Evolutionary conservation across 2,797 vertebrate genomes (phyloP).

Genomic region (Halcyon smyrnensis): DNA sequence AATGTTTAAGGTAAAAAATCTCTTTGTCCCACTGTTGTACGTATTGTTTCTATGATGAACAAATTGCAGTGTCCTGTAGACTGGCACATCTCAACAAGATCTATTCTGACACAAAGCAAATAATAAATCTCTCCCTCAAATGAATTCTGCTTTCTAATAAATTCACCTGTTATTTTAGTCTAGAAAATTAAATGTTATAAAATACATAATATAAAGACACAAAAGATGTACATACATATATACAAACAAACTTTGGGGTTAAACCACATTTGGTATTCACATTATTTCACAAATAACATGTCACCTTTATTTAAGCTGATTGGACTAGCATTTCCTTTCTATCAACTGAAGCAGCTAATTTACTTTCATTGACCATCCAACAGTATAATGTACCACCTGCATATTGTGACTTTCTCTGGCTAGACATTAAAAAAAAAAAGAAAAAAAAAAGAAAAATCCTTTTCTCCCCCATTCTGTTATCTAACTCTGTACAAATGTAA

Average conservation of each 20-base stretch:
- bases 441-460: background rate
- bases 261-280: constrained; percentile 67
- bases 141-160: constrained; percentile 78
- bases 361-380: constrained; percentile 79
- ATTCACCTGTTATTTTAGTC: constrained; percentile 77
- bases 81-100: constrained; percentile 69
- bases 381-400: constrained; percentile 74
- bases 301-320: constrained; percentile 77
- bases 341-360: constrained; percentile 78
- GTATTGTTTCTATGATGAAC: background rate
- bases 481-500: constrained; percentile 66
- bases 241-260: constrained; percentile 61
- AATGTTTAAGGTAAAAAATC: background rate
- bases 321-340: constrained; percentile 63
- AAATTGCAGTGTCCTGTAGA: constrained; percentile 59
- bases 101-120: constrained; percentile 76
- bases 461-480: constrained; percentile 33
- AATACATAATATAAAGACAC: background rate
- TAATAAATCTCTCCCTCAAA: constrained; percentile 77
- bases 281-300: constrained; percentile 78
- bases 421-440: background rate
- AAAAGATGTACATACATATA: background rate
- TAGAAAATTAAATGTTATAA: constrained; percentile 57
- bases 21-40: background rate
- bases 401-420: constrained; percentile 71